These are phyloP conservation scores for Lordiphosa stackelbergi DNA, from an alignment of 1,140 invertebrate species.

Conservation along the genomic window DNA sequence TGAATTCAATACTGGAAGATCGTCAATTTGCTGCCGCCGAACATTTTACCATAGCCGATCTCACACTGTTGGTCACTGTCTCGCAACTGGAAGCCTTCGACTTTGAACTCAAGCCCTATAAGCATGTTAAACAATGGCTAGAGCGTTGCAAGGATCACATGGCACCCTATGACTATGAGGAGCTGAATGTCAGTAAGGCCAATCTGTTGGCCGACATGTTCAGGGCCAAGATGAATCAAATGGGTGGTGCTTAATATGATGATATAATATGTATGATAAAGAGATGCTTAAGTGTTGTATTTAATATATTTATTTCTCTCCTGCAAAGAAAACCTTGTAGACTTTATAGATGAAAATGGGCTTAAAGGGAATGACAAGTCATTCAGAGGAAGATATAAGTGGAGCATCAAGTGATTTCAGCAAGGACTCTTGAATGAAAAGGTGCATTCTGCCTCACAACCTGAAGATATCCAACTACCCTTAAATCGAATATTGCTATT, in stretches of 20 bases:
- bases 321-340: too few species aligned
- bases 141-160: slow-evolving; percentile 67
- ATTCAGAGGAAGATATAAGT: too few species aligned
- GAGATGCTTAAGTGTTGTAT: slow-evolving; percentile 41
- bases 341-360: too few species aligned
- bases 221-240: slow-evolving; percentile 65
- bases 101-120: slow-evolving; percentile 60
- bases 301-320: slow-evolving; percentile 36
- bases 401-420: too few species aligned
- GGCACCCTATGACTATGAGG: slow-evolving; percentile 70
- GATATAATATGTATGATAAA: background rate
- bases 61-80: slow-evolving; percentile 76
- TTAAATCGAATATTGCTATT: too few species aligned
- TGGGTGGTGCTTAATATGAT: slow-evolving; percentile 16
- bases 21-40: slow-evolving; percentile 63
- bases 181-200: slow-evolving; percentile 72
- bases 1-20: slow-evolving; percentile 64
- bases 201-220: slow-evolving; percentile 70
- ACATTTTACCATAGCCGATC: slow-evolving; percentile 81
- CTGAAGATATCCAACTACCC: too few species aligned
- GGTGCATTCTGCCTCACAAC: too few species aligned
- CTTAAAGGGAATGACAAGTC: too few species aligned
- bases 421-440: too few species aligned
- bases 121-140: slow-evolving; percentile 57
- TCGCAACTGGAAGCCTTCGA: slow-evolving; percentile 72